Evolutionary conservation across 2,113 vertebrate genomes (phyloP), one percentile per base, ranked within the genome.

Genomic region (Odobenus rosmarus): DNA sequence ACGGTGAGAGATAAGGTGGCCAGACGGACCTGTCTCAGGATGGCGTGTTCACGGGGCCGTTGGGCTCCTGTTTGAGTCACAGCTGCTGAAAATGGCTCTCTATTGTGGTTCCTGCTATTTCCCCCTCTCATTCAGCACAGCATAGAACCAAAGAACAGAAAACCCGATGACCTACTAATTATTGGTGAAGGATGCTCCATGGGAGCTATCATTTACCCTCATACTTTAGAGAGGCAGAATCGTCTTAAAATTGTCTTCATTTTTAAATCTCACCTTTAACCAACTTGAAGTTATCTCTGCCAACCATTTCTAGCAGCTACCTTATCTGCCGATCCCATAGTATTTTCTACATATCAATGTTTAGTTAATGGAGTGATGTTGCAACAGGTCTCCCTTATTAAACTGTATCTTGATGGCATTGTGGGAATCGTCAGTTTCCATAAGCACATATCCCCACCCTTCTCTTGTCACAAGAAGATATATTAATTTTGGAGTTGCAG

Each of bases 361-460:
- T 98, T 97, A 97, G 98, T 97, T 98, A 97, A 98, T 87, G 96
- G 97, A 97, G 93, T 79, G 21, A 62, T 72, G 31, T 86, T 90
- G 89, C 97, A 98, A 97, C 95, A 97, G 87, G 74, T 98, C 49
- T 97, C 23, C 14, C 42, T 88, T 51, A 84, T 89, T 95, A 97
- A 98, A 98, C 97, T 95, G 97, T 90, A 97, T 98, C 97, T 98
- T 94, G 80, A 85, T 42, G 97, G 96, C 96, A 97, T 85, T 93
- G 94, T 57, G 94, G 84, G 92, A 96, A 93, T 79, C 94, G 90
- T 94, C 93, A 97, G 91, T 19, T 97, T 97, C 97, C 86, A 92
- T 91, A 26, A 96, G 92, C 96, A 94, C 95, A 81, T 62, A 95
- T 96, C 86, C 90, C 89, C 92, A 93, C 69, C 0, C 0, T 61